phyloP scores from a whole-genome alignment of 37 sponge, comb jelly and placozoan genomes.

The Halisarca cf. caerulea region DNA sequence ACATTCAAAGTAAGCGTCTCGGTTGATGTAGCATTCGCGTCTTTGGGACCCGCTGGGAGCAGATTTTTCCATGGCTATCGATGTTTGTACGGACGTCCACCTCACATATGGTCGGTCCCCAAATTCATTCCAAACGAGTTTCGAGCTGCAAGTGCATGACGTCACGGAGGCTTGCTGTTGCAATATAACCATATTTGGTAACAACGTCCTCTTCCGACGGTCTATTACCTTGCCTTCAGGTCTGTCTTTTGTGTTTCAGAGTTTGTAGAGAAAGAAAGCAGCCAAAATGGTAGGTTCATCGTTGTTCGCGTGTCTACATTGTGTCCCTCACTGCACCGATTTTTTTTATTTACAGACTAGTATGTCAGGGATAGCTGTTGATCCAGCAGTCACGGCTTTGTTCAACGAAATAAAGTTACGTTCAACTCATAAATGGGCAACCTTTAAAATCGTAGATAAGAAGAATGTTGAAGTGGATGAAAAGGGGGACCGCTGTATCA shows the following conservation, averaged over 20 bases:
- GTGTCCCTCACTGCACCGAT: no score
- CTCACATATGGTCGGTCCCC: no score
- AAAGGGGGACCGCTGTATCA: constrained; percentile 22
- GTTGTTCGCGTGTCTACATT: no score
- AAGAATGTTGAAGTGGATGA: constrained; percentile 36
- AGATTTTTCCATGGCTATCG: background rate
- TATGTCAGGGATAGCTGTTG: constrained; percentile 80
- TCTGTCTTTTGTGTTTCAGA: background rate
- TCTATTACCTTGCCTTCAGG: background rate
- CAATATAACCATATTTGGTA: constrained; percentile 18
- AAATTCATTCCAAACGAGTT: no score
- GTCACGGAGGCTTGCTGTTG: background rate
- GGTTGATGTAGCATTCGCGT: constrained; percentile 55
- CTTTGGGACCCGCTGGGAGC: constrained; percentile 23
- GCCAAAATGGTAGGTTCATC: background rate
- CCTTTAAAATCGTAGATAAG: constrained; percentile 68
- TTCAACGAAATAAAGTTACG: constrained; percentile 65
- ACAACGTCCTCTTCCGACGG: background rate
- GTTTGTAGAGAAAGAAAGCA: background rate
- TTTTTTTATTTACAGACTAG: no score
- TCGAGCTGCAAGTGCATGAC: constrained; percentile 6
- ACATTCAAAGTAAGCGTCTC: constrained; percentile 71
- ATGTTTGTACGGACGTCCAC: no score
- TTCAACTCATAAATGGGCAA: constrained; percentile 53
- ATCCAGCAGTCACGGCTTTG: constrained; percentile 8